Percentiles rank a stretch among this genome's conserved stretches.
Evolutionary conservation across 2,888 invertebrate species (phyloP).

Genomic region (Autographa gamma): DNA sequence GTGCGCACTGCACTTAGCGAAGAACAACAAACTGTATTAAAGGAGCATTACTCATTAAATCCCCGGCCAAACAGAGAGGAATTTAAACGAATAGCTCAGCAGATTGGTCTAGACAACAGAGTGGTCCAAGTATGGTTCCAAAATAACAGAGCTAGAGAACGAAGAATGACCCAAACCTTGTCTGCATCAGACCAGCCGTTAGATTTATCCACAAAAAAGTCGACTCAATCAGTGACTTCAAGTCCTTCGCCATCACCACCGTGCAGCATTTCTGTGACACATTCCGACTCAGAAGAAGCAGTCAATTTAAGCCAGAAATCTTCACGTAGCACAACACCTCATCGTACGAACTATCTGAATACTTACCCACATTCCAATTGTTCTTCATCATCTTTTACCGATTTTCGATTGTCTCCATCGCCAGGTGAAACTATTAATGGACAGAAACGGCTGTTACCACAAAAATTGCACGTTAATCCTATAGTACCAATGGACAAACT

Average conservation of each 20-base stretch:
- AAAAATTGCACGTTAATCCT: constrained; percentile 76
- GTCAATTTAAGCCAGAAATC: constrained; percentile 94
- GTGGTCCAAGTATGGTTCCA: constrained; percentile 99
- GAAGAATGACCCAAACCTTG: constrained; percentile 88
- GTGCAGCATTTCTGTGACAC: constrained; percentile 90
- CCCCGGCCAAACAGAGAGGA: constrained; percentile 98
- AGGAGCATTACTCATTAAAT: constrained; percentile 96
- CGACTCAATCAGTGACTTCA: constrained; percentile 86
- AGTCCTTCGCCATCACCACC: constrained; percentile 90
- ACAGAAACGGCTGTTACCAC: constrained; percentile 75
- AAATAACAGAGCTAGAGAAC: constrained; percentile 96
- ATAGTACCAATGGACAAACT: constrained; percentile 92
- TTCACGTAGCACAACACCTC: constrained; percentile 90
- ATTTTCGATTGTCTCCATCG: constrained; percentile 85
- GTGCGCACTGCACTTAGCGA: constrained; percentile 98
- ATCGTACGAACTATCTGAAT: constrained; percentile 83
- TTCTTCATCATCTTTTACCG: constrained; percentile 87
- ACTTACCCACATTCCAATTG: constrained; percentile 90
- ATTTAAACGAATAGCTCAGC: constrained; percentile 95
- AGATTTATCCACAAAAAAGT: constrained; percentile 96
- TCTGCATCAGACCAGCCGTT: constrained; percentile 93
- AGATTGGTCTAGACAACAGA: constrained; percentile 92
- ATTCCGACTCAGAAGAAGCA: constrained; percentile 92
- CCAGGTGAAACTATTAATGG: constrained; percentile 81
- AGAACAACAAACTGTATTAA: constrained; percentile 96